phyloP scores from a whole-genome alignment of 1,140 invertebrate genomes.

The Cydia fagiglandana region DNA sequence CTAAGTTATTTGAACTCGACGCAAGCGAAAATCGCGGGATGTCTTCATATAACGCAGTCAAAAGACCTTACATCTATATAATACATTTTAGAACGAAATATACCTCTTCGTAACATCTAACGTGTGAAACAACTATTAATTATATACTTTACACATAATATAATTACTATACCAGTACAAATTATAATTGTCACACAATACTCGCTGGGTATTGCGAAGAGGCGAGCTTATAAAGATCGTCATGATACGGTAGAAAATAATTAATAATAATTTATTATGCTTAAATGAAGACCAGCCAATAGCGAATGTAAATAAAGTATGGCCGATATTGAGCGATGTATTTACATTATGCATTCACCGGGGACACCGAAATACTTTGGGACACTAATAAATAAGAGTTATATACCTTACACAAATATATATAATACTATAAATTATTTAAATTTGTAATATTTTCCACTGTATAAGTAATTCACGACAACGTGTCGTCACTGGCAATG shows the following conservation, averaged over 20 bases:
- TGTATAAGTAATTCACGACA: constrained; percentile 1
- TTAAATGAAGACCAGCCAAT: constrained; percentile 30
- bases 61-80: constrained; percentile 60
- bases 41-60: constrained; percentile 36
- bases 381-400: not conserved
- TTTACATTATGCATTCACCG: constrained; percentile 28
- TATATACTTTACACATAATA: constrained; percentile 56
- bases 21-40: constrained; percentile 1
- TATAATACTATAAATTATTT: not conserved
- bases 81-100: constrained; percentile 51
- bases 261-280: constrained; percentile 32
- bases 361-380: constrained; percentile 18
- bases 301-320: constrained; percentile 2
- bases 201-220: not conserved
- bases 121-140: constrained; percentile 43
- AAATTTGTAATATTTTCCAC: not conserved
- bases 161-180: constrained; percentile 56
- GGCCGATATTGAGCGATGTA: constrained; percentile 21
- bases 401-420: not conserved
- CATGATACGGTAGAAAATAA: constrained; percentile 24
- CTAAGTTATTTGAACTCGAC: constrained; percentile 29
- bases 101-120: constrained; percentile 32
- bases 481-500: constrained; percentile 1
- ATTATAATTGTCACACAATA: constrained; percentile 44
- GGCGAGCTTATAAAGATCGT: constrained; percentile 8